Evolutionary conservation across 2,888 invertebrate species (phyloP).

Genomic region (Eupithecia vulgata): DNA sequence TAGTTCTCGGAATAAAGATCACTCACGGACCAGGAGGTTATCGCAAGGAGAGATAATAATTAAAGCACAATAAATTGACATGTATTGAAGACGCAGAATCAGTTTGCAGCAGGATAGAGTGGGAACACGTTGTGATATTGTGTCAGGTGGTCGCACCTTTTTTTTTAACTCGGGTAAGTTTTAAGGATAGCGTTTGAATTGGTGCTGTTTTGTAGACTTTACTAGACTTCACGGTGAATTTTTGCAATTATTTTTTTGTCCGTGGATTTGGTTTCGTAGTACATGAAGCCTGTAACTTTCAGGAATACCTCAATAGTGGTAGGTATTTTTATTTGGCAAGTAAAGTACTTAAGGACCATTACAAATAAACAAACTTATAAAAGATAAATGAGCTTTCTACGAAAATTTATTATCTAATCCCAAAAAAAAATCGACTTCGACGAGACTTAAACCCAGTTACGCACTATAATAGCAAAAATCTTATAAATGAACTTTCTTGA

Average conservation of each 20-base stretch:
- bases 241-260: background rate
- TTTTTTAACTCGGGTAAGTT: conserved; percentile 45
- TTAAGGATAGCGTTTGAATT: background rate
- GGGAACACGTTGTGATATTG: conserved; percentile 47
- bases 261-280: background rate
- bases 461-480: too few species aligned
- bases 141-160: conserved; percentile 32
- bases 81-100: conserved; percentile 59
- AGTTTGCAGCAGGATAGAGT: conserved; percentile 56
- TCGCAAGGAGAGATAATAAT: conserved; percentile 66
- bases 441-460: too few species aligned
- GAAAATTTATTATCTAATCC: too few species aligned
- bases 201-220: background rate
- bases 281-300: background rate
- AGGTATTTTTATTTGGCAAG: background rate
- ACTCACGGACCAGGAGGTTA: conserved; percentile 72
- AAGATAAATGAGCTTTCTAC: background rate
- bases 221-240: background rate
- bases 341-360: background rate
- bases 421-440: too few species aligned
- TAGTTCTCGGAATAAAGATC: conserved; percentile 74
- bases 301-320: too few species aligned
- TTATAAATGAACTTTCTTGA: too few species aligned
- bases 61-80: conserved; percentile 75
- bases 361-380: background rate